Conservation (phyloP, 2,113 vertebrate genomes). For the Etheostoma spectabile region DNA sequence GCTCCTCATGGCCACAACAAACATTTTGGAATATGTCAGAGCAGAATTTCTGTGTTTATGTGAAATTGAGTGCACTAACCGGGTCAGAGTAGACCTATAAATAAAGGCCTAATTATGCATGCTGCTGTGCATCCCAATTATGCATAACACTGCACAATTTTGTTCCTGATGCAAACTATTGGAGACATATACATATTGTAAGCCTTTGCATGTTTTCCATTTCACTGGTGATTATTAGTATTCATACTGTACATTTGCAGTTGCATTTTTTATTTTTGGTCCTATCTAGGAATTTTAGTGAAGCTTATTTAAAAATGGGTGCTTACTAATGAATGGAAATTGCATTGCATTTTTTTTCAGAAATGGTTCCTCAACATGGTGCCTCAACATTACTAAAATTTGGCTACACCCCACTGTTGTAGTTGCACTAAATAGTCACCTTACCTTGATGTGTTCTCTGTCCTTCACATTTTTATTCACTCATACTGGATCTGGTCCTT, state of each 20-base stretch:
- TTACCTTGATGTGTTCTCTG: conserved; percentile 19
- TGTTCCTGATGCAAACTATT: conserved; percentile 37
- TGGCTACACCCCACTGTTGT: conserved; percentile 9
- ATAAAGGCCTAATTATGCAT: conserved; percentile 55
- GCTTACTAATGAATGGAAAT: conserved; percentile 27
- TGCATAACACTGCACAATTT: conserved; percentile 59
- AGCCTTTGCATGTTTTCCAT: conserved; percentile 66
- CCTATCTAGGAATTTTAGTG: not conserved
- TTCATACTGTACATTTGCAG: conserved; percentile 20
- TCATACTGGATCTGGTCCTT: conserved; percentile 9
- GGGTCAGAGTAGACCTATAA: conserved; percentile 52
- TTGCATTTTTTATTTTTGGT: conserved; percentile 28
- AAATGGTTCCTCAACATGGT: conserved; percentile 12
- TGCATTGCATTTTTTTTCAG: conserved; percentile 27
- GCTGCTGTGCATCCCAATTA: conserved; percentile 53
- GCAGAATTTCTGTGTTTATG: conserved; percentile 65
- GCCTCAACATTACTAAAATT: conserved; percentile 10
- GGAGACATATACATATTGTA: conserved; percentile 48
- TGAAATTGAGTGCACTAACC: conserved; percentile 71
- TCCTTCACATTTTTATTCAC: conserved; percentile 17
- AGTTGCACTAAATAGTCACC: conserved; percentile 15
- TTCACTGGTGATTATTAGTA: conserved; percentile 38
- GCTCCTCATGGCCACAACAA: conserved; percentile 60
- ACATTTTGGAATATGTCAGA: conserved; percentile 67
- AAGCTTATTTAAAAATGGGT: conserved; percentile 3